Percentiles rank a stretch among this genome's conserved stretches.
phyloP scores from a whole-genome alignment of 2,797 vertebrate species.

The Gymnocypris eckloni region DNA sequence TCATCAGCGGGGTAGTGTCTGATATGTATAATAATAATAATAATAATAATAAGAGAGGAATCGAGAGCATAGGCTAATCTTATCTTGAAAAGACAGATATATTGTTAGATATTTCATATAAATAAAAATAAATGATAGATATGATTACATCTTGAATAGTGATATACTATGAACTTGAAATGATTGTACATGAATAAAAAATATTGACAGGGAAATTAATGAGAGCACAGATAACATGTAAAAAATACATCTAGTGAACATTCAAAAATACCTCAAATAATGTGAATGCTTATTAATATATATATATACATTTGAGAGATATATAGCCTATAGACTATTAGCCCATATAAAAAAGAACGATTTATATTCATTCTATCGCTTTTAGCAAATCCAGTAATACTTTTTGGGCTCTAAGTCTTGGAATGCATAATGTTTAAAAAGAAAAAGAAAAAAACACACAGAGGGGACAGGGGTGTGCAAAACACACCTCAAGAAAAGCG shows the following conservation, averaged over 20 bases:
- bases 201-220: background rate
- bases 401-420: slow-evolving; percentile 19
- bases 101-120: background rate
- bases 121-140: background rate
- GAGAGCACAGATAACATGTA: background rate
- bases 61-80: background rate
- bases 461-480: slow-evolving; percentile 66
- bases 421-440: slow-evolving; percentile 58
- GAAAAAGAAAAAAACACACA: slow-evolving; percentile 22
- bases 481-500: slow-evolving; percentile 80
- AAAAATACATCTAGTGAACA: background rate
- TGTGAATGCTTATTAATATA: too few species aligned
- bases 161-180: background rate
- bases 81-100: background rate
- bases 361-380: background rate
- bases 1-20: slow-evolving; percentile 26
- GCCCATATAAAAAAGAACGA: background rate
- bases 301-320: too few species aligned
- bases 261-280: background rate
- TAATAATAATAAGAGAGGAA: background rate
- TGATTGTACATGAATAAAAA: background rate
- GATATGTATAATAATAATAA: slow-evolving; percentile 12
- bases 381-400: background rate
- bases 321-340: too few species aligned
- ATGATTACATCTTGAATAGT: background rate